Evolutionary conservation across 2,888 invertebrate genomes (phyloP), one percentile per base, ranked within the genome.

Genomic region (Sarcophaga subvicina): DNA sequence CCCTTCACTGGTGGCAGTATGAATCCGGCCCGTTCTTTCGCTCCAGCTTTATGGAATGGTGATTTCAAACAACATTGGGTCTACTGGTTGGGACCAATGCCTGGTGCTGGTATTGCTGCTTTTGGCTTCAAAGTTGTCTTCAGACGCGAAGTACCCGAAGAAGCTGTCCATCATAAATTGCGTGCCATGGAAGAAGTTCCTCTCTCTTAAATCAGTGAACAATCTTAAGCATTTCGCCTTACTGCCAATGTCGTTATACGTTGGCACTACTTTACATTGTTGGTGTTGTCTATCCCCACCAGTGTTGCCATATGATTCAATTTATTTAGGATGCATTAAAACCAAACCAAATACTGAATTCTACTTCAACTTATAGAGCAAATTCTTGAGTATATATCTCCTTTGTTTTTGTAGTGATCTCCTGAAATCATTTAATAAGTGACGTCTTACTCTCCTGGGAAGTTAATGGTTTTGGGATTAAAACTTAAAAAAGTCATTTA

Each of bases 21-120:
- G 95, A 96, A 96, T 90, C 96, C 96, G 0, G 96, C 95, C 0
- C 94, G 96, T 86, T 94, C 95, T 6, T 94, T 97, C 22, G 97
- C 94, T 0, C 97, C 97, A 0, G 96, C 97, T 0, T 88, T 97
- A 3, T 95, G 96, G 94, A 96, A 96, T 54, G 95, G 94, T 2
- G 93, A 94, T 63, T 97, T 96, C 95, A 87, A 91, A 0, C 89
- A 94, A 47, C 97, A 97, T 87, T 97, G 97, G 97, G 83, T 96
- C 1, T 96, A 95, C 90, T 96, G 96, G 96, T 92, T 95, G 6
- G 96, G 95, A 25, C 96, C 96, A 0, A 72, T 95, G 27, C 84
- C 90, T 3, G 94, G 94, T 1, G 92, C 93, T 10, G 87, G 92
- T 11, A 59, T 95, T 4, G 92, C 93, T 2, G 91, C 95, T 25